Evolutionary conservation across 2,113 vertebrate genomes (phyloP), one percentile per base, ranked within the genome.

Genomic region (Gallinago jamesoni): DNA sequence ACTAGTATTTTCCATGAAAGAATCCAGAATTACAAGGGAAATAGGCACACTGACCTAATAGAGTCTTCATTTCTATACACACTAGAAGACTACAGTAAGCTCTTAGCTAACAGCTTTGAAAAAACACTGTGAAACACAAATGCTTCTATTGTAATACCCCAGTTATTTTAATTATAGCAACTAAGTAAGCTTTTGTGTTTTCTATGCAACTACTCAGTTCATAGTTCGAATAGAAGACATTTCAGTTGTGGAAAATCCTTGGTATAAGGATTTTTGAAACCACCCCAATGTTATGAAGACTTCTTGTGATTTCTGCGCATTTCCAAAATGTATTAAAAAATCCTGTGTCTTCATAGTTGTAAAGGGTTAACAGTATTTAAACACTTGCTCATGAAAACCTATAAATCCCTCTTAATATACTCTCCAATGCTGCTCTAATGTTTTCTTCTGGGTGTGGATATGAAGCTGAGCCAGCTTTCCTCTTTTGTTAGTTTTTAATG

Each of bases 181-280:
- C 72, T 92, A 37, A 86, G 64, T 92, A 75, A 81, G 80, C 30
- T 68, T 85, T 89, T 87, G 37, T 92, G 78, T 90, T 79, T 94
- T 83, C 78, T 57, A 1, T 90, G 64, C 55, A 77, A 63, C 45
- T 17, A 90, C 17, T 2, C 45, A 28, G 43, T 30, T 77, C 72
- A 50, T 22, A 59, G 33, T 73, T 30, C 86, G 35, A 90, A 33
- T 24, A 60, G 82, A 82, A 83, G 64, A 69, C 45, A 48, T 56
- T 91, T 73, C n/a, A 66, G 14, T 79, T 90, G 45, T 86, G 31
- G 7, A 35, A 74, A 95, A 93, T 47, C 30, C 41, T 45, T 70
- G n/a, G 33, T 88, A 78, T 9, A 43, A 60, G 17, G 30, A 72
- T 48, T 93, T 90, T 75, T 75, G 7, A 56, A 87, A 68, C 18